Evolutionary conservation across 2,113 vertebrate genomes (phyloP).

Genomic region (Cephalopterus ornatus): DNA sequence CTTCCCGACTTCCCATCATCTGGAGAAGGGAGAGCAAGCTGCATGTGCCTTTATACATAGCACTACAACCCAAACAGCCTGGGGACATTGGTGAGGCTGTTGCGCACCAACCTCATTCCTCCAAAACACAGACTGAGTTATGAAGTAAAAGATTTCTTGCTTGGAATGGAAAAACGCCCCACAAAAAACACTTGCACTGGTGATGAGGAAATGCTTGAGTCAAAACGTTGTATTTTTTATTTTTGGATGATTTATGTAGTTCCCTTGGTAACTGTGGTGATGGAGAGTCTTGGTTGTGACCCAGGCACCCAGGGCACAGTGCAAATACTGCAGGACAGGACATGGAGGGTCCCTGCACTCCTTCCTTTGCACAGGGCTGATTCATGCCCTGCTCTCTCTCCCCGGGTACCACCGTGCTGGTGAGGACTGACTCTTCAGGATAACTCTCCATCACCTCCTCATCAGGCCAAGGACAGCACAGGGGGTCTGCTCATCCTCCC

Average conservation of each 20-base stretch:
- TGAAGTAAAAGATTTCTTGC: neutral
- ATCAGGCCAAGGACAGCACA: neutral
- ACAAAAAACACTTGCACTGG: neutral
- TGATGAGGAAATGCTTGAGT: neutral
- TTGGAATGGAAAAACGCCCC: neutral
- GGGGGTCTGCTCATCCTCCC: neutral
- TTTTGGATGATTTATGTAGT: neutral
- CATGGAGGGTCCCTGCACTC: neutral
- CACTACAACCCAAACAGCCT: neutral
- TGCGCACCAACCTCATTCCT: neutral
- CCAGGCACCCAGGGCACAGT: accelerated
- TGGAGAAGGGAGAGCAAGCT: neutral
- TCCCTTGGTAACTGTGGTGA: neutral
- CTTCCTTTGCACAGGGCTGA: neutral
- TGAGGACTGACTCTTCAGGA: neutral
- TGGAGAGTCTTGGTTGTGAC: neutral
- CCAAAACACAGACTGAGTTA: neutral
- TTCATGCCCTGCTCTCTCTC: neutral
- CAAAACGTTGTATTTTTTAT: neutral
- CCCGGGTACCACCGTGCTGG: accelerated
- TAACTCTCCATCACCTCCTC: neutral
- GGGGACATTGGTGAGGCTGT: neutral
- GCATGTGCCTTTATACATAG: neutral
- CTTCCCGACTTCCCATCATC: neutral
- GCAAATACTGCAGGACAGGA: neutral